These are phyloP conservation scores for Motacilla alba DNA, from an alignment of 2,113 vertebrate genomes.

Conservation along the genomic window DNA sequence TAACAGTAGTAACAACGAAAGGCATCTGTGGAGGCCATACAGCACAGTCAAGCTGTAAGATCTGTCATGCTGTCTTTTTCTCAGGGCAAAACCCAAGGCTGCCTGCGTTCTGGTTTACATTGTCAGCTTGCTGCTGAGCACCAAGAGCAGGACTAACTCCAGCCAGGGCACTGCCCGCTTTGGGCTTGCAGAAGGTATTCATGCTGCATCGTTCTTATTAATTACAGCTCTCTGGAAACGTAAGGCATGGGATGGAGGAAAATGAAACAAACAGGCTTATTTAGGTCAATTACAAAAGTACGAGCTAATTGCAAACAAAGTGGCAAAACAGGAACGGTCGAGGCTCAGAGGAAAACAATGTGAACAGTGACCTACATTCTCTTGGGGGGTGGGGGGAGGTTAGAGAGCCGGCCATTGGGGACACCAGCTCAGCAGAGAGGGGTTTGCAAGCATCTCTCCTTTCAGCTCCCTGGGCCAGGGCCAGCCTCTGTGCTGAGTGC, in stretches of 20 bases:
- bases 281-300: slow-evolving; percentile 55
- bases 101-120: neutral
- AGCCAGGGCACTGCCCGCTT: neutral
- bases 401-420: neutral
- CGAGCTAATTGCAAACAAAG: neutral
- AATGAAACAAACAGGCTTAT: slow-evolving; percentile 46
- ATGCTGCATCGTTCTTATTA: neutral
- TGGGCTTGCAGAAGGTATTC: neutral
- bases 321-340: neutral
- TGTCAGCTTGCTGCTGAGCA: neutral
- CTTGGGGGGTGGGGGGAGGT: neutral
- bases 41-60: neutral
- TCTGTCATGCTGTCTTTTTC: neutral
- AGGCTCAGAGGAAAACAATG: slow-evolving; percentile 1
- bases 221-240: slow-evolving; percentile 8
- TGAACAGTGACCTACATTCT: slow-evolving; percentile 34
- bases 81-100: neutral
- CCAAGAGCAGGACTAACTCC: neutral
- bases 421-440: neutral
- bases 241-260: neutral
- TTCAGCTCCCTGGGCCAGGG: neutral
- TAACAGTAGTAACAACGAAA: neutral
- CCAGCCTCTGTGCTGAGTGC: neutral
- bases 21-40: neutral
- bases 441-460: neutral